Conservation (phyloP, 2,888 invertebrate species). For the Caprella mutica region DNA sequence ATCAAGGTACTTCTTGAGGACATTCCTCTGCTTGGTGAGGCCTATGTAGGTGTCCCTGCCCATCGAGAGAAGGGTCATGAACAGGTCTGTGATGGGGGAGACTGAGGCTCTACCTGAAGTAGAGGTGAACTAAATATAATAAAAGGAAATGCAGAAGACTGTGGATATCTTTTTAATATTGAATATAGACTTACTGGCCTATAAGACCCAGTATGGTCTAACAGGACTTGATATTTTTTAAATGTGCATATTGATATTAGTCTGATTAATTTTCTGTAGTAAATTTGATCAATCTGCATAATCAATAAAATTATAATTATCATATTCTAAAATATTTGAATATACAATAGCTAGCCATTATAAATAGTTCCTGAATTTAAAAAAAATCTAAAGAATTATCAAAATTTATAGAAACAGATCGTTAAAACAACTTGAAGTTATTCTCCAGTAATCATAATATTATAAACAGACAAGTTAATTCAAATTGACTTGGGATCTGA, state of each 20-base stretch:
- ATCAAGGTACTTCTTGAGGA: conserved; percentile 46
- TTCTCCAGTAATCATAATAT: not conserved
- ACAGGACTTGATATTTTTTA: too few species aligned
- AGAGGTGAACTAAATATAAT: not conserved
- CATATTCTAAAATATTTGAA: not conserved
- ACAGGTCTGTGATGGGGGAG: conserved; percentile 58
- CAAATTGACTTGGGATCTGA: not conserved
- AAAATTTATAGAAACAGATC: not conserved
- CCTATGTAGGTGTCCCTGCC: conserved; percentile 55
- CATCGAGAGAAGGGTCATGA: conserved; percentile 61
- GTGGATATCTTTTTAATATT: too few species aligned
- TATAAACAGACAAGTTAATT: not conserved
- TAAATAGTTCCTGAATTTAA: too few species aligned
- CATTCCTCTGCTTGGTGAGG: conserved; percentile 43
- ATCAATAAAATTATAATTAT: not conserved
- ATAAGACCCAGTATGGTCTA: too few species aligned
- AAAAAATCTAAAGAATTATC: not conserved
- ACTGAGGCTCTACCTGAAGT: conserved; percentile 55
- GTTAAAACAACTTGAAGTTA: not conserved
- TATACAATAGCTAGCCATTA: not conserved
- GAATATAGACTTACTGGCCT: too few species aligned
- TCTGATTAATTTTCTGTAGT: too few species aligned
- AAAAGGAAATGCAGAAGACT: not conserved
- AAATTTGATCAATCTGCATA: too few species aligned
- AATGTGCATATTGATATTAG: too few species aligned